phyloP scores from a whole-genome alignment of 2,113 vertebrate genomes.

The Dipodomys merriami region DNA sequence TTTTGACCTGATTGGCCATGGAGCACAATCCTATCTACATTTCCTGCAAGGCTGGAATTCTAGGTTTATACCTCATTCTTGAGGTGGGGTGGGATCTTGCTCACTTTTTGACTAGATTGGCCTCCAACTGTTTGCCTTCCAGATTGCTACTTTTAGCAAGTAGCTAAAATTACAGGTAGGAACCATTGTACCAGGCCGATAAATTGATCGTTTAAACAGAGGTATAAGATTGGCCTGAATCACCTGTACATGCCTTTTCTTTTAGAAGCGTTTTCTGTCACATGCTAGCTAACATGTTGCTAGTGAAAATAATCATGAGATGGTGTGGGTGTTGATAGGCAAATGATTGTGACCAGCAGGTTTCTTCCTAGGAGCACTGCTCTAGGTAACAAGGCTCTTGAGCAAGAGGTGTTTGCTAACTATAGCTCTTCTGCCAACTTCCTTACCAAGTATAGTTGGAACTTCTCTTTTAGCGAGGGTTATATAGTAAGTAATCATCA shows the following conservation, averaged over 20 bases:
- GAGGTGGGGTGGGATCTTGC: too few relatives aligned
- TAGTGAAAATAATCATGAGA: conserved; percentile 36
- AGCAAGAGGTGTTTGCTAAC: conserved; percentile 43
- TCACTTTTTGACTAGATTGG: too few relatives aligned
- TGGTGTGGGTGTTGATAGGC: conserved; percentile 38
- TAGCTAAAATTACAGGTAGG: too few relatives aligned
- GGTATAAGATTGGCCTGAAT: conserved; percentile 1
- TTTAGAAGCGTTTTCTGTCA: conserved; percentile 65
- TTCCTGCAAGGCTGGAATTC: too few relatives aligned
- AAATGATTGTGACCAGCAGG: not conserved
- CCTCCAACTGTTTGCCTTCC: too few relatives aligned
- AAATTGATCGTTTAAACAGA: not conserved
- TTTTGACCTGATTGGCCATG: too few relatives aligned
- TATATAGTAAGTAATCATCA: not conserved
- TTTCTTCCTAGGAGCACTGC: conserved; percentile 11
- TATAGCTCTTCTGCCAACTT: conserved; percentile 23
- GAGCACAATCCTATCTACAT: too few relatives aligned
- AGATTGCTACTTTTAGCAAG: too few relatives aligned
- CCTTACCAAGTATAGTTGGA: not conserved
- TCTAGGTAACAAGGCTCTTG: not conserved
- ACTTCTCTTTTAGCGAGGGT: not conserved
- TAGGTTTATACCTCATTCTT: too few relatives aligned
- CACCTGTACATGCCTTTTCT: conserved; percentile 28
- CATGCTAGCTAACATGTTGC: conserved; percentile 41
- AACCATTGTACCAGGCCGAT: too few relatives aligned